Evolutionary conservation across 2,113 vertebrate genomes (phyloP).

Genomic region (Lipotes vexillifer): DNA sequence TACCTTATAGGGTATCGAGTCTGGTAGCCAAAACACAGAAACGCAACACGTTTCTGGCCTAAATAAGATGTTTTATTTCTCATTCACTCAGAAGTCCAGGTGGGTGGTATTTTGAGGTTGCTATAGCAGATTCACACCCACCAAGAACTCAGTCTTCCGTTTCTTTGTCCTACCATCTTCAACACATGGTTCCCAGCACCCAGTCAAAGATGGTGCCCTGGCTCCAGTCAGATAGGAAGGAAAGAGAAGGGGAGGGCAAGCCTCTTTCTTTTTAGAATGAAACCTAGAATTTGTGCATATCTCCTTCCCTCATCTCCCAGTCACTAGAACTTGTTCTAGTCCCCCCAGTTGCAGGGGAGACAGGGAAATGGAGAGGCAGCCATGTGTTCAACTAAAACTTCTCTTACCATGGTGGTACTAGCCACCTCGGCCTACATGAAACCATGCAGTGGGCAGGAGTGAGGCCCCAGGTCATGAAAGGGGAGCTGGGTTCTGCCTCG

Average conservation of each 20-base stretch:
- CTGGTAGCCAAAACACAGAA: neutral
- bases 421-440: neutral
- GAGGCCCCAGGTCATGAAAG: neutral
- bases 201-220: neutral
- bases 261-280: neutral
- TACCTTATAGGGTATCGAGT: neutral
- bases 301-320: neutral
- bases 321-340: neutral
- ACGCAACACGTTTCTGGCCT: too few species aligned
- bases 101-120: neutral
- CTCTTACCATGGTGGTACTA: neutral
- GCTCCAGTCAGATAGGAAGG: neutral
- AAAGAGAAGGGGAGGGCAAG: neutral
- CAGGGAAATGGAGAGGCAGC: neutral
- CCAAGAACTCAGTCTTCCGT: neutral
- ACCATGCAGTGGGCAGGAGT: neutral
- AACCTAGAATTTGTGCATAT: neutral
- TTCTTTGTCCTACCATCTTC: neutral
- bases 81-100: neutral
- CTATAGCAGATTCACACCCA: too few species aligned
- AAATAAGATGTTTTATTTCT: neutral
- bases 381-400: neutral
- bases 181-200: neutral
- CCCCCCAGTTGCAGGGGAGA: neutral
- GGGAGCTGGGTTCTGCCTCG: neutral